A percentile compares a stretch with the other conserved stretches of the same genome.
phyloP scores from a whole-genome alignment of 2,797 vertebrate genomes.

The Poeciliopsis infans region DNA sequence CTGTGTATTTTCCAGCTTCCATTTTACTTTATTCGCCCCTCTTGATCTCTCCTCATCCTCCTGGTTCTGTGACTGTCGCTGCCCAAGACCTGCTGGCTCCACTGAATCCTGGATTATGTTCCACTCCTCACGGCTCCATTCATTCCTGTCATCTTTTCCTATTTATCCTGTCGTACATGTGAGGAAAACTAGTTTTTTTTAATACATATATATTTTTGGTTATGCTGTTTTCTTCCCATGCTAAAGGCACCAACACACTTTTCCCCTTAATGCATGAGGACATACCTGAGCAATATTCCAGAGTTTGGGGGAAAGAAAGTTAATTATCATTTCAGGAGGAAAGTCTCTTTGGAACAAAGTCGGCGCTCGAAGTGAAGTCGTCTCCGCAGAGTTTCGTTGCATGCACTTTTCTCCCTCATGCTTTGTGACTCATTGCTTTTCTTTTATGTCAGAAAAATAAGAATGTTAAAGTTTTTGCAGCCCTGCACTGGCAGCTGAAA shows the following conservation, averaged over 20 bases:
- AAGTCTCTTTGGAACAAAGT: slow-evolving; percentile 55
- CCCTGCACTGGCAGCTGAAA: slow-evolving; percentile 28
- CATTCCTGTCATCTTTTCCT: slow-evolving; percentile 22
- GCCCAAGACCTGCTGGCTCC: slow-evolving; percentile 24
- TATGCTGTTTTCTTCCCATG: background rate
- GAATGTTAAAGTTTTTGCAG: slow-evolving; percentile 7
- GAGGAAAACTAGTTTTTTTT: background rate
- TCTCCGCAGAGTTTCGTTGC: slow-evolving; percentile 9
- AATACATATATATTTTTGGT: background rate
- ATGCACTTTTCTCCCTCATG: background rate
- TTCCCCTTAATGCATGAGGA: slow-evolving; percentile 49
- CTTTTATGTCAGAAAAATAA: slow-evolving; percentile 23
- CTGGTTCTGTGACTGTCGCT: slow-evolving; percentile 6
- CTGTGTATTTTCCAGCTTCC: slow-evolving; percentile 49
- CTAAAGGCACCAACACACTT: slow-evolving; percentile 1
- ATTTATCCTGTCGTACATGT: slow-evolving; percentile 23
- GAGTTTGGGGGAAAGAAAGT: slow-evolving; percentile 19
- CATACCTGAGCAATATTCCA: slow-evolving; percentile 51
- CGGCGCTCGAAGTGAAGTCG: slow-evolving; percentile 10
- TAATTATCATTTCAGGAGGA: slow-evolving; percentile 48
- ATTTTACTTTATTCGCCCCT: slow-evolving; percentile 58
- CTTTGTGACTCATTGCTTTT: slow-evolving; percentile 18
- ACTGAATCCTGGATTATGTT: slow-evolving; percentile 32
- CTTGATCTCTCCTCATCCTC: slow-evolving; percentile 49
- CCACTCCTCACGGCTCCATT: slow-evolving; percentile 2